Conservation (phyloP, 2,113 vertebrate genomes). For the Phaethon lepturus region DNA sequence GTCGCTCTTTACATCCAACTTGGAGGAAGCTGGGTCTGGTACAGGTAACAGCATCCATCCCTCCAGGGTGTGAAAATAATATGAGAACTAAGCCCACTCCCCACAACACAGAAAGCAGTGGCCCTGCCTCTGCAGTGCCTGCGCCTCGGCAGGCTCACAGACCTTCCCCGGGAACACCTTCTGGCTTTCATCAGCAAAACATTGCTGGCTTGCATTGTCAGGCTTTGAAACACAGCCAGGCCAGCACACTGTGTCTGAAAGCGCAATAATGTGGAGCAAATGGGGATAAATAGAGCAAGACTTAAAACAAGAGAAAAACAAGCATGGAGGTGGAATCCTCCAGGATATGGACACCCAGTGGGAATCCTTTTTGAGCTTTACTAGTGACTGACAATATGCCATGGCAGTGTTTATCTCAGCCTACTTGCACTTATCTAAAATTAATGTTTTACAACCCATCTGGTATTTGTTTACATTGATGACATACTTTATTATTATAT, state of each 20-base stretch:
- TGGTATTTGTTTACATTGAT: constrained; percentile 30
- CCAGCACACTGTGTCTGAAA: not conserved
- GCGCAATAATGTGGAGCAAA: rapidly evolving
- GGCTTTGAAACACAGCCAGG: not conserved
- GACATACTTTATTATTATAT: constrained; percentile 37
- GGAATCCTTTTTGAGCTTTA: not conserved
- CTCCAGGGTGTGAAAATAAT: not conserved
- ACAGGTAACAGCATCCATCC: not conserved
- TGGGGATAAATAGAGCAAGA: not conserved
- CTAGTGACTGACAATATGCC: not conserved
- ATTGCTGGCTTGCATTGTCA: not conserved
- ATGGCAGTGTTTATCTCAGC: not conserved
- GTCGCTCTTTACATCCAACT: not conserved
- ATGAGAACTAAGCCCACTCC: not conserved
- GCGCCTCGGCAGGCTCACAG: rapidly evolving
- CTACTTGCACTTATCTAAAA: constrained; percentile 23
- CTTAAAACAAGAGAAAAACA: not conserved
- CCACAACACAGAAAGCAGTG: not conserved
- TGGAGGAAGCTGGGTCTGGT: not conserved
- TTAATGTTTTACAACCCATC: constrained; percentile 18
- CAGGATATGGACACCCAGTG: not conserved
- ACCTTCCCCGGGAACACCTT: not conserved
- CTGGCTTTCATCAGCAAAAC: not conserved
- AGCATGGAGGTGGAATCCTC: not conserved
- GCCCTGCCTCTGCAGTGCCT: rapidly evolving